Evolutionary conservation across 2,113 vertebrate species (phyloP), one percentile per base, ranked within the genome.

Genomic region (Scartelaos histophorus): DNA sequence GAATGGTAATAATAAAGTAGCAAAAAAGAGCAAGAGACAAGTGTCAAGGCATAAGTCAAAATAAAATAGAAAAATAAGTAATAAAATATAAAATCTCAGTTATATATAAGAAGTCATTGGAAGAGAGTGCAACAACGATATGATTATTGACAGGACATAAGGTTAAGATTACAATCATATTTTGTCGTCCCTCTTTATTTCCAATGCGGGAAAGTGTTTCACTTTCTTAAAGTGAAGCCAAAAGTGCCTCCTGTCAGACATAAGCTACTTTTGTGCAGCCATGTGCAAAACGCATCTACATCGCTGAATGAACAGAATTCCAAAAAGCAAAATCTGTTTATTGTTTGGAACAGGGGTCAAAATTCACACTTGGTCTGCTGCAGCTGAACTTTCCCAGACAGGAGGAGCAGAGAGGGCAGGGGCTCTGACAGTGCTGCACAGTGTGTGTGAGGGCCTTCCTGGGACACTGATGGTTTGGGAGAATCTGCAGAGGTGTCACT

Each of bases 401-500:
- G 80, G 56, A 58, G 78, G 79, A 54, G 51, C 51, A 21, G 64
- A 79, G 76, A 80, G 75, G 47, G 51, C 25, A 67, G 78, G 65
- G 70, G 53, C 35, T 66, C 72, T 47, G 38, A 68, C 70, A 62
- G 78, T 11, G 43, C 34, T 64, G 34, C 61, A 64, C 61, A 64
- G 74, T 81, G 81, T 84, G 83, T 78, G 58, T 78, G 75, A 53
- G 71, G 73, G 73, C 66, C 78, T 67, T 78, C 77, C 80, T 82
- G 74, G 34, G 34, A 82, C 85, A 88, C 80, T 84, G 89, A 89
- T 79, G 86, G 84, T 80, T 86, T 85, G 89, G 81, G 85, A 85
- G 85, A 91, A 93, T 91, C 92, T 94, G 92, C 85, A 70, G 91
- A 95, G 94, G 93, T 92, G 93, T 92, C 88, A 93, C 86, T 89